Conservation (phyloP, 2,888 invertebrate species). For the Drosophila mimica region DNA sequence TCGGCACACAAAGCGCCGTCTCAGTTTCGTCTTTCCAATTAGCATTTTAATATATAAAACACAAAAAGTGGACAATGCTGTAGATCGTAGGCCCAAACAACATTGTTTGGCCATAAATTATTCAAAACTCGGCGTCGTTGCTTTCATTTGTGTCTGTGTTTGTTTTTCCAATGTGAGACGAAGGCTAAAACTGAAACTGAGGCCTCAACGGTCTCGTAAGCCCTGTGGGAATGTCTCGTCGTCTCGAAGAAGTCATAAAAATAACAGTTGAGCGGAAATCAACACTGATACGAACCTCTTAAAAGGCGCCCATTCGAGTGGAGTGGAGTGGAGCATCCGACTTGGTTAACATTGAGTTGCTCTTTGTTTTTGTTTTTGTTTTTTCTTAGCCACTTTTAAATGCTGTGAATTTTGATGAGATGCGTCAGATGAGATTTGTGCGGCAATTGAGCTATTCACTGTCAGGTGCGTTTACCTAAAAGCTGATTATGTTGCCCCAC, state of each 20-base stretch:
- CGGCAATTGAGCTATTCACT: slow-evolving; percentile 42
- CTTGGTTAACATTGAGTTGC: slow-evolving; percentile 42
- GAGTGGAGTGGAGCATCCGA: slow-evolving; percentile 14
- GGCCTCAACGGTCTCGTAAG: slow-evolving; percentile 26
- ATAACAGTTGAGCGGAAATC: slow-evolving; percentile 75
- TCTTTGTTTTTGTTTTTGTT: slow-evolving; percentile 18
- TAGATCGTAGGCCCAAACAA: slow-evolving; percentile 25
- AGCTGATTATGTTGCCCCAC: slow-evolving; percentile 57
- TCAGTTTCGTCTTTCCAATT: slow-evolving; percentile 67
- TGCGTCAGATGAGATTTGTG: slow-evolving; percentile 29
- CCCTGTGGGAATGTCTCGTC: slow-evolving; percentile 63
- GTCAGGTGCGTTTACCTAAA: slow-evolving; percentile 43
- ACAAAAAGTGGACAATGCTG: slow-evolving; percentile 51
- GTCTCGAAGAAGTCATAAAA: slow-evolving; percentile 71
- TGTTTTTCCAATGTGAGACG: slow-evolving; percentile 55
- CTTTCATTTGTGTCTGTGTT: slow-evolving; percentile 50
- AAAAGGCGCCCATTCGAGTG: slow-evolving; percentile 43
- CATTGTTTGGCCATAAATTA: slow-evolving; percentile 61
- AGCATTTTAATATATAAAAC: slow-evolving; percentile 55
- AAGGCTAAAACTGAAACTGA: slow-evolving; percentile 1
- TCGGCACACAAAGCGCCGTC: slow-evolving; percentile 23
- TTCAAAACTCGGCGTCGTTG: slow-evolving; percentile 64
- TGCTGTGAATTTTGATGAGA: slow-evolving; percentile 47
- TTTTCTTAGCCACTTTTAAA: slow-evolving; percentile 28
- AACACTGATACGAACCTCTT: slow-evolving; percentile 61